Evolutionary conservation across 2,888 invertebrate species (phyloP), one percentile per base, ranked within the genome.

Genomic region (Lypha dubia): DNA sequence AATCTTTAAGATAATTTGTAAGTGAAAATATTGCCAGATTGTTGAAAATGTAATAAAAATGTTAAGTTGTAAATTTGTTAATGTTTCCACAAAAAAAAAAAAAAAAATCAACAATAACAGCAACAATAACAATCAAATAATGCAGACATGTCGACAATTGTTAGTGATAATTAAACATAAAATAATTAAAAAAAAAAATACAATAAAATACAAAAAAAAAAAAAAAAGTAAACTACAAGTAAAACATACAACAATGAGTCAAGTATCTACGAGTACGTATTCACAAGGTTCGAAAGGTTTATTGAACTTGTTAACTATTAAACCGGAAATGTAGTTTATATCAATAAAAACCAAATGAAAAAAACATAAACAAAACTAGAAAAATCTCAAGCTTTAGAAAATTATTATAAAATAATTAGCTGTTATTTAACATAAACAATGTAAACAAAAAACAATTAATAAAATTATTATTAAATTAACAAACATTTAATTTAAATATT

Each of bases 291-390:
- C 41, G 8, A 56, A 49, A 49, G 49, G 81, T 76, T 76, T 75
- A 76, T 70, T 70, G 63, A 76, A 82, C 81, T 71, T 63, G 70
- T 58, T 22, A 7, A n/a, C 46, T 22, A 17, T 20, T 51, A 76
- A 70, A 76, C 75, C 70, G 75, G 81, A 82, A 82, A 82, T 76
- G 63, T 49, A 49, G 46, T 38, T 65, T 32, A 35, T 62, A 15
- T 41, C 24, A 71, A 53, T 38, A 28, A 28, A 28, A 28, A 28
- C 1, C 15, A 41, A 41, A 41, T 15, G 7, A 53, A 41, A 68
- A 68, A 3, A 22, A n/a, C 6, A 41, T 15, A 5, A 53, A 41
- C 53, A 68, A 3, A 22, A n/a, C 6, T 32, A 0, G n/a, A 20
- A 49, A 28, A 32, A 49, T 35, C 28, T 51, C 13, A 20, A 68